phyloP scores from a whole-genome alignment of 2,113 vertebrate genomes.

The Heptranchias perlo region DNA sequence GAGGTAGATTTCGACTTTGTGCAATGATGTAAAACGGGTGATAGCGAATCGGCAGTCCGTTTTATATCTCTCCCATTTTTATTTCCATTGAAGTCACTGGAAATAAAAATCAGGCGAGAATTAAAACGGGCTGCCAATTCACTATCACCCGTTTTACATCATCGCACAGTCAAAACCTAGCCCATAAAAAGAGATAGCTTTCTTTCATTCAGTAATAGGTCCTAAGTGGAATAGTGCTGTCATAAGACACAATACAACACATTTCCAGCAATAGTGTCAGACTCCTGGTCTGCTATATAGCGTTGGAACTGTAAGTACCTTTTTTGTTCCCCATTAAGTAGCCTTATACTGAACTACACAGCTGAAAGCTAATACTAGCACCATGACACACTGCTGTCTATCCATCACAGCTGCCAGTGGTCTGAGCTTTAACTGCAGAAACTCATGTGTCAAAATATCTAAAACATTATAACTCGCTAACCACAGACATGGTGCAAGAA shows the following conservation, averaged over 20 bases:
- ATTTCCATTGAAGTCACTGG: too few relatives aligned
- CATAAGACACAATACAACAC: not conserved
- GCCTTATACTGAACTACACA: not conserved
- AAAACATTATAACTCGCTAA: not conserved
- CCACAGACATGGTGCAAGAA: not conserved
- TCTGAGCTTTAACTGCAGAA: not conserved
- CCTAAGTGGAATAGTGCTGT: too few relatives aligned
- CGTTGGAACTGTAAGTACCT: not conserved
- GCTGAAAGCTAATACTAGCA: not conserved
- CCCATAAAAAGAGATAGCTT: too few relatives aligned
- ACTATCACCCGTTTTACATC: too few relatives aligned
- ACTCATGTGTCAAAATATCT: not conserved
- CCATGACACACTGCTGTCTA: not conserved
- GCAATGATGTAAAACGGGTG: too few relatives aligned
- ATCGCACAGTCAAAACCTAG: too few relatives aligned
- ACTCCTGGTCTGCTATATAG: not conserved
- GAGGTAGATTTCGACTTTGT: not conserved
- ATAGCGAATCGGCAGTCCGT: too few relatives aligned
- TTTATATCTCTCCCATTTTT: too few relatives aligned
- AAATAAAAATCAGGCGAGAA: too few relatives aligned
- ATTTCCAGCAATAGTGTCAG: not conserved
- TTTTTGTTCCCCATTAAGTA: not conserved
- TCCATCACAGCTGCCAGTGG: not conserved
- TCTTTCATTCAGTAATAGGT: too few relatives aligned
- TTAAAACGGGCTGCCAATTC: too few relatives aligned